A percentile compares a stretch with the other conserved stretches of the same genome.
Evolutionary conservation across 1,140 invertebrate species (phyloP).

Genomic region (Lordiphosa collinella): DNA sequence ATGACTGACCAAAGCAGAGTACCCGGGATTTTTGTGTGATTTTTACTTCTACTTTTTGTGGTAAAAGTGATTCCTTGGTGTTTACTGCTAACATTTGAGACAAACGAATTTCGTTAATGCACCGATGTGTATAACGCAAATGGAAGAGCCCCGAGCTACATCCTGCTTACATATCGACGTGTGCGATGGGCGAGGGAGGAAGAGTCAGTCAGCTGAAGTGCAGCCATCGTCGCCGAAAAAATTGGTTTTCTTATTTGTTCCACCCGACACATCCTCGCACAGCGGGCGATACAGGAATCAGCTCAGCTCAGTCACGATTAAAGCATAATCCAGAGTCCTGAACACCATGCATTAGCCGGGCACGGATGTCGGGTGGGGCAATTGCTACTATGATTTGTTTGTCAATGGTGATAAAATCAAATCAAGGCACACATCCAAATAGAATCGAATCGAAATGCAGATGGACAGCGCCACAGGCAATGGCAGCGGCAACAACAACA

Average conservation of each 20-base stretch:
- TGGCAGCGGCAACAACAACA: neutral
- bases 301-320: constrained; percentile 6
- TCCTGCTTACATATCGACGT: neutral
- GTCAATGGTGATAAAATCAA: constrained; percentile 20
- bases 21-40: neutral
- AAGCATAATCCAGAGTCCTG: neutral
- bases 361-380: neutral
- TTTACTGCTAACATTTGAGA: constrained; percentile 18
- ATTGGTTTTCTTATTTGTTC: neutral
- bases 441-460: constrained; percentile 19
- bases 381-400: constrained; percentile 14
- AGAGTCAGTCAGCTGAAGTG: constrained; percentile 11
- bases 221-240: constrained; percentile 11
- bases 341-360: constrained; percentile 2
- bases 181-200: neutral
- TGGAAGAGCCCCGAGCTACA: constrained; percentile 10
- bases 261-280: neutral
- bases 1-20: too few species aligned
- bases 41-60: neutral
- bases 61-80: constrained; percentile 11
- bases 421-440: constrained; percentile 12
- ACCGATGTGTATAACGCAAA: constrained; percentile 22
- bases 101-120: constrained; percentile 25
- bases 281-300: neutral
- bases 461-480: constrained; percentile 10